Evolutionary conservation across 2,888 invertebrate species (phyloP).

Genomic region (Thymelicus sylvestris): DNA sequence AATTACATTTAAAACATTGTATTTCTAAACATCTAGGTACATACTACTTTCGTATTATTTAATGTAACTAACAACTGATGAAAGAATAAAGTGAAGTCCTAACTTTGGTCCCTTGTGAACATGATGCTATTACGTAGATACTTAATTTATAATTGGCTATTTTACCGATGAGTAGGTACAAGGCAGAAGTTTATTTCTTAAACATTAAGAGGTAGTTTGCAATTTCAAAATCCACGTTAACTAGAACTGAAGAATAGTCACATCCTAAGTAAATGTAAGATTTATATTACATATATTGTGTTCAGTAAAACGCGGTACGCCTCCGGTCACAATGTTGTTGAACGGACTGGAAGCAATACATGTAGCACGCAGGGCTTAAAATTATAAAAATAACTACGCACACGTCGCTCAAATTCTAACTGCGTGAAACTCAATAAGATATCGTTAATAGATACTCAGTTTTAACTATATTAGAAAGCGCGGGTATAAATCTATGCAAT

Average conservation of each 20-base stretch:
- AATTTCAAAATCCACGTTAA: slow-evolving; percentile 75
- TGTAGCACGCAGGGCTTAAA: slow-evolving; percentile 69
- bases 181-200: slow-evolving; percentile 66
- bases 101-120: slow-evolving; percentile 69
- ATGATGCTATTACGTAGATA: slow-evolving; percentile 40
- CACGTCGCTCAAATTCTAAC: slow-evolving; percentile 45
- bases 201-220: slow-evolving; percentile 82
- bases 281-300: slow-evolving; percentile 47
- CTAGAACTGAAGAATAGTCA: slow-evolving; percentile 65
- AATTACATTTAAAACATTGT: slow-evolving; percentile 6
- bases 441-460: neutral
- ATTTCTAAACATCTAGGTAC: slow-evolving; percentile 10
- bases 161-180: slow-evolving; percentile 53
- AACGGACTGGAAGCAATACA: slow-evolving; percentile 66
- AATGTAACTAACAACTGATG: slow-evolving; percentile 10
- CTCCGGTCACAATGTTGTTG: slow-evolving; percentile 45
- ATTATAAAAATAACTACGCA: slow-evolving; percentile 57
- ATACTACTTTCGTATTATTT: slow-evolving; percentile 21
- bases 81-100: slow-evolving; percentile 39
- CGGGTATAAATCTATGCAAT: no score
- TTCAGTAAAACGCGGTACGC: slow-evolving; percentile 51
- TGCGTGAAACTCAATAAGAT: neutral
- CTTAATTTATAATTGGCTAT: slow-evolving; percentile 50
- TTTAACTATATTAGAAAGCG: no score
- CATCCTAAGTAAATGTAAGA: slow-evolving; percentile 39